A percentile compares a stretch with the other conserved stretches of the same genome.
Evolutionary conservation across 1,140 invertebrate genomes (phyloP).

Genomic region (Telenomus remus): DNA sequence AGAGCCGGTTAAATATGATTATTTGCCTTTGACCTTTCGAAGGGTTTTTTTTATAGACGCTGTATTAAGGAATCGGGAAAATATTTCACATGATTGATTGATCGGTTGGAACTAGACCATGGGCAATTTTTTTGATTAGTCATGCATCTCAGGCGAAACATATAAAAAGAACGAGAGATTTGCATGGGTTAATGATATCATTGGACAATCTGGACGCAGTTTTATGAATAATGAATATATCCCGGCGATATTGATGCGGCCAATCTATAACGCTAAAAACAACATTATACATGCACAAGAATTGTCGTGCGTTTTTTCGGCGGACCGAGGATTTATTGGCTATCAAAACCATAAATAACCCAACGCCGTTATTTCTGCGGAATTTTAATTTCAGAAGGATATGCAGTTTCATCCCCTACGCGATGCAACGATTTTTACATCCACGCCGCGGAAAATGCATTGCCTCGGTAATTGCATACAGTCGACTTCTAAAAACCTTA

Average conservation of each 20-base stretch:
- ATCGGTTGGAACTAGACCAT: constrained; percentile 13
- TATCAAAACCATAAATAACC: constrained; percentile 4
- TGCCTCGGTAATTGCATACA: neutral
- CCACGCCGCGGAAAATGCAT: constrained; percentile 9
- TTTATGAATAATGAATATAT: constrained; percentile 26
- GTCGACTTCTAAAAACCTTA: neutral
- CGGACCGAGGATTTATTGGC: neutral
- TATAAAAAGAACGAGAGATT: constrained; percentile 4
- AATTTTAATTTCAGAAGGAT: constrained; percentile 1
- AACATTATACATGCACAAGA: neutral
- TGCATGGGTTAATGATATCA: constrained; percentile 29
- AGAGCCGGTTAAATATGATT: constrained; percentile 12
- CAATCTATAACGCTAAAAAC: neutral
- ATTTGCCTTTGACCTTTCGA: neutral
- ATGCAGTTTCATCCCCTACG: constrained; percentile 4
- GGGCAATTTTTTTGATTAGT: constrained; percentile 24
- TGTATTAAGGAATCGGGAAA: neutral
- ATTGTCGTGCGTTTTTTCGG: neutral
- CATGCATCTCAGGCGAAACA: constrained; percentile 15
- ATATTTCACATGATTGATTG: neutral
- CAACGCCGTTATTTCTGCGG: neutral
- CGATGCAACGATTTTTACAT: constrained; percentile 23
- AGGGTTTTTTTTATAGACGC: neutral
- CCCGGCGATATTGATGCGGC: neutral
- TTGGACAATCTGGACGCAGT: constrained; percentile 15